Conservation (phyloP, 2,113 vertebrate genomes). For the Grantiella picta region DNA sequence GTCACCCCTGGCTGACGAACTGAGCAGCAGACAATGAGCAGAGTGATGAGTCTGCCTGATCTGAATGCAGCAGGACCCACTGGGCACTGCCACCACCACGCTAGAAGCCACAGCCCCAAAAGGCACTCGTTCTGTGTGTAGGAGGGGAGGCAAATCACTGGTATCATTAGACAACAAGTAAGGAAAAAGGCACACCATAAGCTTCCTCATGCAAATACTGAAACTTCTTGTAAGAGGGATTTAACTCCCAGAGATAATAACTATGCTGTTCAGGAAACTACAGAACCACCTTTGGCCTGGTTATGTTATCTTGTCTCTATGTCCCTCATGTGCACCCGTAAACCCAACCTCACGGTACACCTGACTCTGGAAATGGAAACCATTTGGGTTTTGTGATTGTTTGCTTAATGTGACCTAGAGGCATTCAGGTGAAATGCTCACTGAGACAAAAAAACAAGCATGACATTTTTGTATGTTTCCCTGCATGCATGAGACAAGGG, state of each 20-base stretch:
- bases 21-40: fast-evolving
- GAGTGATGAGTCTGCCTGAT: fast-evolving
- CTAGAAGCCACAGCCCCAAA: fast-evolving
- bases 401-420: neutral
- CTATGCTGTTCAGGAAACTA: neutral
- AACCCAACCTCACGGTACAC: neutral
- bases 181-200: neutral
- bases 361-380: neutral
- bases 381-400: neutral
- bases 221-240: neutral
- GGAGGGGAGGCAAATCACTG: neutral
- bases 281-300: neutral
- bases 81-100: fast-evolving
- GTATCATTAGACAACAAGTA: fast-evolving
- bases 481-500: neutral
- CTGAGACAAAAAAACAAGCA: neutral
- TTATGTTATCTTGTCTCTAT: neutral
- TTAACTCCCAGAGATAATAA: neutral
- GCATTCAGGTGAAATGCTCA: neutral
- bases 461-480: neutral
- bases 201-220: neutral
- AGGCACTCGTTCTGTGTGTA: fast-evolving
- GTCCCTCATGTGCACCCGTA: neutral
- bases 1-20: fast-evolving
- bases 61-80: fast-evolving